Percentiles rank a stretch among this genome's conserved stretches.
These are phyloP conservation scores for Scaptomyza caliginosa DNA, from an alignment of 2,888 invertebrate genomes.

Conservation along the genomic window DNA sequence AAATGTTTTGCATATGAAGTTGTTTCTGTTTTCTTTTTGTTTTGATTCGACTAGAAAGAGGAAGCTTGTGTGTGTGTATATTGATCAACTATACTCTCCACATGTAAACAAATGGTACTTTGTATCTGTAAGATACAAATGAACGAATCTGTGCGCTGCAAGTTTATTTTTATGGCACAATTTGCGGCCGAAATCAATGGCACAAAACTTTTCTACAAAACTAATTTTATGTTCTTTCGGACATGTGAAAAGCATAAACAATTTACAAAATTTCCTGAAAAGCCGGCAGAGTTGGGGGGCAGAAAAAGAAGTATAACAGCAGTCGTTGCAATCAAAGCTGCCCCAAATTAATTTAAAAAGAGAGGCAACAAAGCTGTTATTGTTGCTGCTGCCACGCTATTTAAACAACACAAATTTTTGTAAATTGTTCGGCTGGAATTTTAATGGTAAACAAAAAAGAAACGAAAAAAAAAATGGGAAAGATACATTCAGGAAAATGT, in stretches of 20 bases:
- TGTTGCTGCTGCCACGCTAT: conserved; percentile 53
- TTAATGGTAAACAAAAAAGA: conserved; percentile 72
- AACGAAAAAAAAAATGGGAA: conserved; percentile 1
- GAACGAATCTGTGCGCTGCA: conserved; percentile 26
- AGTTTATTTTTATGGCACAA: conserved; percentile 57
- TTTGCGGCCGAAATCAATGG: conserved; percentile 74
- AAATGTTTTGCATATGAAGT: conserved; percentile 40
- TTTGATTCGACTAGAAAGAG: conserved; percentile 6
- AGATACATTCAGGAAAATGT: neutral
- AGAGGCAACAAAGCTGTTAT: conserved; percentile 41
- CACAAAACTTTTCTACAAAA: conserved; percentile 38
- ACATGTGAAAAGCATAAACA: conserved; percentile 67
- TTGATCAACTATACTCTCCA: neutral
- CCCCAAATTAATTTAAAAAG: conserved; percentile 74
- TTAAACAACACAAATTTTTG: conserved; percentile 74
- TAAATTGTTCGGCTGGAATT: conserved; percentile 73
- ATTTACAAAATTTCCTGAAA: conserved; percentile 39
- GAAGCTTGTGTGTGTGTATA: neutral
- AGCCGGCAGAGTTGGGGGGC: neutral
- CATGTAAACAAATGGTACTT: conserved; percentile 20
- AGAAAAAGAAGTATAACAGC: conserved; percentile 6
- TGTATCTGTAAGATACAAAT: conserved; percentile 30
- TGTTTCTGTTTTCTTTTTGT: neutral
- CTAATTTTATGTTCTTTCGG: conserved; percentile 65
- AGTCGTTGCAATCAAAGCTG: conserved; percentile 67